phyloP scores from a whole-genome alignment of 2,113 vertebrate genomes.

The Panurus biarmicus region DNA sequence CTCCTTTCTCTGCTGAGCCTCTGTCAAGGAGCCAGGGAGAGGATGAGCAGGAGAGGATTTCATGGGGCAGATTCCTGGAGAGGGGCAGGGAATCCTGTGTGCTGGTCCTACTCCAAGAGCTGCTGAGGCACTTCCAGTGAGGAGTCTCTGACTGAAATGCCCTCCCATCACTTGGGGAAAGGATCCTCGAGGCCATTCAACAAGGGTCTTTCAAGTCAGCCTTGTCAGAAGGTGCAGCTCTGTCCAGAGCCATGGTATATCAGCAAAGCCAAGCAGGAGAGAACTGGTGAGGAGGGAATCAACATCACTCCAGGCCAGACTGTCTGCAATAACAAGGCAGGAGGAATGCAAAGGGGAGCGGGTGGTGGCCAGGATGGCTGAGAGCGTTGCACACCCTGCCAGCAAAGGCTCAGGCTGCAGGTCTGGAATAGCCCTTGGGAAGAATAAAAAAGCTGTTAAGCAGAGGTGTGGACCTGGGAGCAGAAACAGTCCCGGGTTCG shows the following conservation, averaged over 20 bases:
- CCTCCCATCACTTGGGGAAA: not conserved
- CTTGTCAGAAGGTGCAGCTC: not conserved
- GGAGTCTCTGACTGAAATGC: not conserved
- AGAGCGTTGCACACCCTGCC: not conserved
- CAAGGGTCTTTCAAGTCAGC: not conserved
- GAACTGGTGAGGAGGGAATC: not conserved
- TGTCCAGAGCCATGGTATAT: not conserved
- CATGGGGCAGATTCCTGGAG: not conserved
- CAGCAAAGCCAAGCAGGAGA: not conserved
- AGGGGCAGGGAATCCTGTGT: not conserved
- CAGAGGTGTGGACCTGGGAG: constrained; percentile 41
- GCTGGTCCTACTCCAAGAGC: not conserved
- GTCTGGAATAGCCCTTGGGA: constrained; percentile 13
- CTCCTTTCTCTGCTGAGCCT: not conserved
- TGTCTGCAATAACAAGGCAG: not conserved
- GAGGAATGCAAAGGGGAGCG: constrained; percentile 11
- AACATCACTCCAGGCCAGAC: not conserved
- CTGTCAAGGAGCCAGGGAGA: not conserved
- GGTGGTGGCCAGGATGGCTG: constrained; percentile 23
- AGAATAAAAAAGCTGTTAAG: constrained; percentile 22
- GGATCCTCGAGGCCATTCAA: not conserved
- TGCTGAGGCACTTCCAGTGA: not conserved
- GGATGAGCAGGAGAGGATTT: not conserved
- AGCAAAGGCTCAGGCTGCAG: not conserved
- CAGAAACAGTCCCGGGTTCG: not conserved